phyloP scores from a whole-genome alignment of 2,888 invertebrate species.

The Scrobipalpa atriplicella region DNA sequence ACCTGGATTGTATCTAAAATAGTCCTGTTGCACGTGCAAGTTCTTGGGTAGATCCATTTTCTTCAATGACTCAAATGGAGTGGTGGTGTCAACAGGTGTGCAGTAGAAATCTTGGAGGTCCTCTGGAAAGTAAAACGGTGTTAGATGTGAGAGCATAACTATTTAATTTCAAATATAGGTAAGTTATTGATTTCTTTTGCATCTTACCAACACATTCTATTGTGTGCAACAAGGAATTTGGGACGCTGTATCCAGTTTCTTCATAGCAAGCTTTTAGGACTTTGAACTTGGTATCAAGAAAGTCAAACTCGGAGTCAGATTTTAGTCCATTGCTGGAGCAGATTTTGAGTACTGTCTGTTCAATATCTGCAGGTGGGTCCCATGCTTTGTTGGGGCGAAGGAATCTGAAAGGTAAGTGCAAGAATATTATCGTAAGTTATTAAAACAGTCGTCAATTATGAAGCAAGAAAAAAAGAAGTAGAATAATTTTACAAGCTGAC shows the following conservation, averaged over 20 bases:
- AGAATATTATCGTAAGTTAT: not conserved
- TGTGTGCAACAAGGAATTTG: constrained; percentile 90
- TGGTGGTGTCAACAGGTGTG: constrained; percentile 86
- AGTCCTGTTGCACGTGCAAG: constrained; percentile 91
- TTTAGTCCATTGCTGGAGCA: constrained; percentile 81
- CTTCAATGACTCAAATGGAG: constrained; percentile 89
- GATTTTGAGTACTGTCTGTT: constrained; percentile 83
- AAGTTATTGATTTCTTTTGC: not conserved
- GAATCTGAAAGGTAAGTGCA: constrained; percentile 88
- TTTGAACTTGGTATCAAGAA: constrained; percentile 84
- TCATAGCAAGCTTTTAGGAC: constrained; percentile 87
- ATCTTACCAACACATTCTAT: constrained; percentile 87
- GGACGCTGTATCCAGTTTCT: constrained; percentile 89
- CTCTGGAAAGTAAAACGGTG: constrained; percentile 64
- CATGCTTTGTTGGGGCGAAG: constrained; percentile 89
- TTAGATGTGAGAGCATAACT: not conserved
- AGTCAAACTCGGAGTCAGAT: constrained; percentile 68
- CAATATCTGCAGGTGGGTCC: constrained; percentile 86
- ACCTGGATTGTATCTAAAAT: constrained; percentile 93
- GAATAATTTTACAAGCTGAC: too few species aligned
- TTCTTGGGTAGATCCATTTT: constrained; percentile 92
- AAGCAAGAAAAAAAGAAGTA: too few species aligned
- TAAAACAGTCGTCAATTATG: too few species aligned
- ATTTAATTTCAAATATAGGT: not conserved
- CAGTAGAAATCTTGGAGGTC: constrained; percentile 88